Base-by-base conservation (phyloP, 1,140 invertebrate species). In the Ceratina calcarata region DNA sequence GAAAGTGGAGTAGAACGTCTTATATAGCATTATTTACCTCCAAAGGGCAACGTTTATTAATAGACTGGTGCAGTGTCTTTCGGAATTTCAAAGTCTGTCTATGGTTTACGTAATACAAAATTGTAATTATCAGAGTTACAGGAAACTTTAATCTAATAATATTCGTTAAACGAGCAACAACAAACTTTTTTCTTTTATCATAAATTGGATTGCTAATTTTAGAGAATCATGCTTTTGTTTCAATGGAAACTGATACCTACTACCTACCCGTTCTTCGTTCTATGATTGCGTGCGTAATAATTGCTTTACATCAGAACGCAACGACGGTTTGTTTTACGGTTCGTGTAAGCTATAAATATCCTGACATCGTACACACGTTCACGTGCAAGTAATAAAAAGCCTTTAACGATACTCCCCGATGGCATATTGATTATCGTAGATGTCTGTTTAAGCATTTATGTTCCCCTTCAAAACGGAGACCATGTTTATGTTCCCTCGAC, bases 401-500 rank as follows among this genome's bases (percentile, higher is more conserved):
- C 32, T 69, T 49, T 77, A 77, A 77, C 37, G 45, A 68, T 53
- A 49, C 24, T 70, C 37, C 37, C 37, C 66, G 45, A 37, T 77
- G 55, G 32, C 49, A 24, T 72, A 78, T 78, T 65, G 76, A 78
- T 78, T 78, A 78, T 78, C 69, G 68, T 37, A 24, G 32, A 72
- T 55, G 51, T 72, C 60, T 64, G 22, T 64, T 78, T 72, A 72
- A 78, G 69, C 51, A 51, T 72, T 72, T 55, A 65, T 37, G 22
- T 55, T 37, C 68, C 60, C 76, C 70, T 64, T 72, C 68, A n/a
- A 78, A 72, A 55, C 45, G 22, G 64, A 72, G 20, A 55, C 70
- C 69, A 58, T 57, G 53, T 75, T 75, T 53, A 49, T 58, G 8
- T n/a, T 72, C 15, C 15, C 55, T 57, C 13, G 37, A 57, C 2